Percentiles rank a stretch among this genome's conserved stretches.
These are phyloP conservation scores for Agrotis segetum DNA, from an alignment of 2,888 invertebrate genomes.

Conservation along the genomic window DNA sequence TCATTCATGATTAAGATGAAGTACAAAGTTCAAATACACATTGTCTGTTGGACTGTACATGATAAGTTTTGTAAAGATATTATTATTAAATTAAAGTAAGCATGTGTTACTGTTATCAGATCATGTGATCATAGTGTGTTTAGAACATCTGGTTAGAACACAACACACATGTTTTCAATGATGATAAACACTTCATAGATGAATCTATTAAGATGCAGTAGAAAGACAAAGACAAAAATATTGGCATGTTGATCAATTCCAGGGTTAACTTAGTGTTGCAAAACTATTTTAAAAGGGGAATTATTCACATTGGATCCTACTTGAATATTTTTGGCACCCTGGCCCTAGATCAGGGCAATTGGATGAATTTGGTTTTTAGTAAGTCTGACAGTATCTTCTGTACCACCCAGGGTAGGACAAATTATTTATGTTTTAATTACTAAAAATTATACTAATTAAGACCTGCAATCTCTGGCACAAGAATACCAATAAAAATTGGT, in stretches of 20 bases:
- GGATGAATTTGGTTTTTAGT: too few relatives aligned
- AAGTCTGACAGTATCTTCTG: too few relatives aligned
- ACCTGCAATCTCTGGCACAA: not conserved
- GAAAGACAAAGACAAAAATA: too few relatives aligned
- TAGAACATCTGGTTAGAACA: constrained; percentile 25
- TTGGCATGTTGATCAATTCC: too few relatives aligned
- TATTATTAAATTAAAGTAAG: constrained; percentile 5
- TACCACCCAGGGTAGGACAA: not conserved
- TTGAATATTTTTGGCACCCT: too few relatives aligned
- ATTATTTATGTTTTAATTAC: not conserved
- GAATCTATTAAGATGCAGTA: too few relatives aligned
- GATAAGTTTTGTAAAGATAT: constrained; percentile 12
- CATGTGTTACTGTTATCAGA: constrained; percentile 43
- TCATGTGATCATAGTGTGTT: constrained; percentile 36
- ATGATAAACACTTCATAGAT: not conserved
- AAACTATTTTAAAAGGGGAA: too few relatives aligned
- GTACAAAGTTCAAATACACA: constrained; percentile 51
- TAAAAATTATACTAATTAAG: too few relatives aligned
- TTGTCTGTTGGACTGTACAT: constrained; percentile 9
- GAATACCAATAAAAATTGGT: constrained; percentile 9
- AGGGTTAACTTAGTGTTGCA: too few relatives aligned
- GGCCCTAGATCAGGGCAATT: too few relatives aligned
- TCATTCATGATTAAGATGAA: constrained; percentile 42
- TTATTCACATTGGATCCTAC: too few relatives aligned
- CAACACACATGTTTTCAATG: constrained; percentile 11